A percentile compares a stretch with the other conserved stretches of the same genome.
phyloP scores from a whole-genome alignment of 2,888 invertebrate species.

The Crossocerus cetratus region DNA sequence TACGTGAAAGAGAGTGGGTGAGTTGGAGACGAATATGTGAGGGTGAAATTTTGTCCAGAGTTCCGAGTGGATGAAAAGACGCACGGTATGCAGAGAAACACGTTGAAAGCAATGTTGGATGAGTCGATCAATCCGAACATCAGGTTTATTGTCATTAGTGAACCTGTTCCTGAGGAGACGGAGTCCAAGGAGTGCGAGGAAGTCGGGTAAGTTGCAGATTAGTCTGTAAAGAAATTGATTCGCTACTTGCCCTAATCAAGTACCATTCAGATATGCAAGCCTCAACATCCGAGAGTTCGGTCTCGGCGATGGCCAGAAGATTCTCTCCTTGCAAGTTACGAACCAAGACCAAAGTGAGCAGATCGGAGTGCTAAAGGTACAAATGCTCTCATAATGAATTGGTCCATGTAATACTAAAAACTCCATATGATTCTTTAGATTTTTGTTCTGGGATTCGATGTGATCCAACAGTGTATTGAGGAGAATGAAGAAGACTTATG shows the following conservation, averaged over 20 bases:
- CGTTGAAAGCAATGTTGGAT: conserved; percentile 62
- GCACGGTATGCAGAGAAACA: conserved; percentile 57
- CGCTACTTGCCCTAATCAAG: background rate
- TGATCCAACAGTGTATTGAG: conserved; percentile 52
- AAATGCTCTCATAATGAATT: background rate
- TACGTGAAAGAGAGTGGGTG: conserved; percentile 14
- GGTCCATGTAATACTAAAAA: background rate
- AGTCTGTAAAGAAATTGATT: background rate
- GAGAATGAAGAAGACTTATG: background rate
- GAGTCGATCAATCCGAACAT: conserved; percentile 59
- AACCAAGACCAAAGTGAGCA: conserved; percentile 46
- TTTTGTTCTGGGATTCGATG: conserved; percentile 53
- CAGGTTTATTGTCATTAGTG: conserved; percentile 66
- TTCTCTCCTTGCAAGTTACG: conserved; percentile 57
- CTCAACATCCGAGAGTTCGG: conserved; percentile 66
- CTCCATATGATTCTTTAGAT: conserved; percentile 53
- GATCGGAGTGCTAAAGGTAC: conserved; percentile 67
- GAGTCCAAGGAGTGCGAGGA: conserved; percentile 67
- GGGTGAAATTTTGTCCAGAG: conserved; percentile 42
- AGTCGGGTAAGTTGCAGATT: conserved; percentile 60
- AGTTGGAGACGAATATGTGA: no score
- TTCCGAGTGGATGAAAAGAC: conserved; percentile 61
- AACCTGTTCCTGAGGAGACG: conserved; percentile 64
- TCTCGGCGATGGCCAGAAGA: conserved; percentile 41
- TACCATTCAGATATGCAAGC: conserved; percentile 58